phyloP scores from a whole-genome alignment of 2,113 vertebrate species.

The Speoplatyrhinus poulsoni region DNA sequence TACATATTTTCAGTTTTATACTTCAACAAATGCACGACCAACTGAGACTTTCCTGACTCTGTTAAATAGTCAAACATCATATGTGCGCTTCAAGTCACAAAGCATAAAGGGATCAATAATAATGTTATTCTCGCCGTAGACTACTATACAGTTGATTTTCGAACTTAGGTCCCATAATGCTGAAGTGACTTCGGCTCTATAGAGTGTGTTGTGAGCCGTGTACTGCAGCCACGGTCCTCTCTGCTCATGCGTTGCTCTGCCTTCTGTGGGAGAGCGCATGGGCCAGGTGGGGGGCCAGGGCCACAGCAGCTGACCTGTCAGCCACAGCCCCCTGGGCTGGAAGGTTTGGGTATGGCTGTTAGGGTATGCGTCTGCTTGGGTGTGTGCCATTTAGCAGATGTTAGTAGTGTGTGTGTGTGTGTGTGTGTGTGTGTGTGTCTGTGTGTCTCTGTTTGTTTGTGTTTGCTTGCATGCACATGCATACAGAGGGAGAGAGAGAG shows the following conservation, averaged over 20 bases:
- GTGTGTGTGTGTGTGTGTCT: background rate
- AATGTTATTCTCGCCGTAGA: too few relatives aligned
- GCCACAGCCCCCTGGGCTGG: constrained; percentile 60
- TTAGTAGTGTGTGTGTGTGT: constrained; percentile 15
- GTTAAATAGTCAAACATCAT: too few relatives aligned
- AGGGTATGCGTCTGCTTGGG: constrained; percentile 8
- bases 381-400: background rate
- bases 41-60: too few relatives aligned
- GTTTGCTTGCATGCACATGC: background rate
- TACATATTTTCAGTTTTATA: too few relatives aligned
- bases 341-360: constrained; percentile 44
- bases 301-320: constrained; percentile 77
- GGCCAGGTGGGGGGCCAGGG: constrained; percentile 73
- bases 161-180: too few relatives aligned
- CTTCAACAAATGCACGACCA: too few relatives aligned
- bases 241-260: constrained; percentile 54
- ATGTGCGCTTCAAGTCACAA: too few relatives aligned
- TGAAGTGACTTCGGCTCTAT: too few relatives aligned
- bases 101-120: too few relatives aligned
- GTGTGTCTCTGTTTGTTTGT: constrained; percentile 21
- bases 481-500: constrained; percentile 9
- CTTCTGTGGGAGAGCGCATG: constrained; percentile 65
- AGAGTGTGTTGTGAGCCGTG: constrained; percentile 34
- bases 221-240: constrained; percentile 51
- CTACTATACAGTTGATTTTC: too few relatives aligned